Evolutionary conservation across 2,888 invertebrate genomes (phyloP).

Genomic region (Macroteleia sp.): DNA sequence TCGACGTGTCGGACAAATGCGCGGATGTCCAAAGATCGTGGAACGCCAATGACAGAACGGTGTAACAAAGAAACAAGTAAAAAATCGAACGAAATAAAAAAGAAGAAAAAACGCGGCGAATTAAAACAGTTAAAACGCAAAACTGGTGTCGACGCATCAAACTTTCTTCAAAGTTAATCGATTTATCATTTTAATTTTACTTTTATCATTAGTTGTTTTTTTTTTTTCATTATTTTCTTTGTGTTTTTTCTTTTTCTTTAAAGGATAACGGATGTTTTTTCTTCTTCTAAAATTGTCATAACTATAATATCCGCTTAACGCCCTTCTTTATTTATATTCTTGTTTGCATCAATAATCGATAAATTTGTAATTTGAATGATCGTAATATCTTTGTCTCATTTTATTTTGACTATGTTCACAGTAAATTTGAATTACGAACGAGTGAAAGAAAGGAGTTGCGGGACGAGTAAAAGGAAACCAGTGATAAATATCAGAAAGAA

Average conservation of each 20-base stretch:
- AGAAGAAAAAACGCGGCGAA: conserved; percentile 9
- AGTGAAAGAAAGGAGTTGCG: conserved; percentile 64
- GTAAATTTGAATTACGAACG: conserved; percentile 60
- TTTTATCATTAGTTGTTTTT: conserved; percentile 57
- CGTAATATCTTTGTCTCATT: conserved; percentile 28
- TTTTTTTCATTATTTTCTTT: no score
- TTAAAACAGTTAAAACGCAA: not conserved
- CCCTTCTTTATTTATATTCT: conserved; percentile 58
- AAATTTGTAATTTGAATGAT: conserved; percentile 62
- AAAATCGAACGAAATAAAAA: conserved; percentile 16
- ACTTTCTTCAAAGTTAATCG: conserved; percentile 69
- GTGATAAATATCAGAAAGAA: conserved; percentile 63
- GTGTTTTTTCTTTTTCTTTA: conserved; percentile 45
- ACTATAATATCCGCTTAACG: conserved; percentile 64
- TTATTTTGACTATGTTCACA: conserved; percentile 53
- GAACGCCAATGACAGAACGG: conserved; percentile 30
- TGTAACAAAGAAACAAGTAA: conserved; percentile 25
- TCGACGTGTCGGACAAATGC: conserved; percentile 17
- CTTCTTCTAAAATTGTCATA: conserved; percentile 63
- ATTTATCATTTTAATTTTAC: conserved; percentile 52
- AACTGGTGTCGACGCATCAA: conserved; percentile 67
- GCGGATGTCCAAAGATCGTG: conserved; percentile 16
- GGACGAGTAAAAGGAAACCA: conserved; percentile 64
- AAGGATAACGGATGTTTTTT: conserved; percentile 63
- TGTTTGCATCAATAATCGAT: conserved; percentile 58